Conservation (phyloP, 1,140 invertebrate genomes). For the Antheraea mylitta region DNA sequence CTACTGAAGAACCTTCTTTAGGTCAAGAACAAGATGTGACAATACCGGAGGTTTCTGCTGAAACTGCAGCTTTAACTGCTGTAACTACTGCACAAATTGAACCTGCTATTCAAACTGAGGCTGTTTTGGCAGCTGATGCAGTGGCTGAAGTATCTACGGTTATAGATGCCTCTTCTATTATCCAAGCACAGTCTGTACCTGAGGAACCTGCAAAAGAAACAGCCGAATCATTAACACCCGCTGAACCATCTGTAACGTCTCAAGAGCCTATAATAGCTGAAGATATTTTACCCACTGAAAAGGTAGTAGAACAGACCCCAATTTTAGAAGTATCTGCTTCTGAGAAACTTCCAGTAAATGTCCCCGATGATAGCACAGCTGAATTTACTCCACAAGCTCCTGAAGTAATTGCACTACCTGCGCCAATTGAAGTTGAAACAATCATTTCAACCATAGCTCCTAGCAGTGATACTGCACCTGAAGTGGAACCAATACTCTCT, state of each 20-base stretch:
- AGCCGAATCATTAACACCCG: not conserved
- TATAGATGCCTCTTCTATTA: not conserved
- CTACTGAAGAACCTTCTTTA: not conserved
- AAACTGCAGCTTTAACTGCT: not conserved
- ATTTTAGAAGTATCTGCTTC: not conserved
- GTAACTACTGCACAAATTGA: not conserved
- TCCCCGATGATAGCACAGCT: not conserved
- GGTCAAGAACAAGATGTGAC: not conserved
- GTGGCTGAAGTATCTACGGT: not conserved
- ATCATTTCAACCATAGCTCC: slow-evolving; percentile 16
- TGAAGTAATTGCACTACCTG: not conserved
- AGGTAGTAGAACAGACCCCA: not conserved
- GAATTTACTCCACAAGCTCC: not conserved
- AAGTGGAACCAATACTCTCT: slow-evolving; percentile 8
- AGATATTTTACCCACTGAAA: not conserved
- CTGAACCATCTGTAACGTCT: not conserved
- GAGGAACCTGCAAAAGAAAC: not conserved
- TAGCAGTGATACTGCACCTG: slow-evolving; percentile 9
- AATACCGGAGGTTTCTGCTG: not conserved
- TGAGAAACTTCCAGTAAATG: not conserved
- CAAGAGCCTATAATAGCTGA: not conserved
- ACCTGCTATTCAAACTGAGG: not conserved
- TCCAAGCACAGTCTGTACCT: not conserved
- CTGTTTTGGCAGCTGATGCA: not conserved
- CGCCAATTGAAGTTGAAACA: slow-evolving; percentile 19